Percentiles rank a stretch among this genome's conserved stretches.
phyloP scores from a whole-genome alignment of 2,797 vertebrate species.

The Philypnodon macrostomus region DNA sequence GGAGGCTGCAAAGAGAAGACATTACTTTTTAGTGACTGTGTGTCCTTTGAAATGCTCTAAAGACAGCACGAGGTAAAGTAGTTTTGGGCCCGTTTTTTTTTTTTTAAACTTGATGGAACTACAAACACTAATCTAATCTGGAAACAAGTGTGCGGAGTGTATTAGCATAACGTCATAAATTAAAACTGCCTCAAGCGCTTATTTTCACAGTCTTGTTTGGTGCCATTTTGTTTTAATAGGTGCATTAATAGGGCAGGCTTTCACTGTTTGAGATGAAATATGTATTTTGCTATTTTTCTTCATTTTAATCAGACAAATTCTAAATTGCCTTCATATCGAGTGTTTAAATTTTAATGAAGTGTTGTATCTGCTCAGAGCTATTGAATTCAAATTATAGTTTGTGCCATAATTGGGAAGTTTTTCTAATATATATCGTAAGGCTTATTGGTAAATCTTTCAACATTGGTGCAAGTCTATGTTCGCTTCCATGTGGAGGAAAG shows the following conservation, averaged over 20 bases:
- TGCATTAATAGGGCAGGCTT: conserved; percentile 43
- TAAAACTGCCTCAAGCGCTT: conserved; percentile 26
- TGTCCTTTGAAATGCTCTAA: conserved; percentile 15
- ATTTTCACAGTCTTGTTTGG: conserved; percentile 10
- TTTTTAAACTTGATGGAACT: conserved; percentile 17
- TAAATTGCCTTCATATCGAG: conserved; percentile 56
- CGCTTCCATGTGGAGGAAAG: conserved; percentile 14
- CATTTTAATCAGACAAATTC: conserved; percentile 58
- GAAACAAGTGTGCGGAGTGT: conserved; percentile 17
- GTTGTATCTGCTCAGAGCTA: conserved; percentile 55
- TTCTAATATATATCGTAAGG: conserved; percentile 53
- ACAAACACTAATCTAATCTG: conserved; percentile 10
- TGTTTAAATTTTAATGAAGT: conserved; percentile 71
- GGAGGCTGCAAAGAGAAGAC: conserved; percentile 33
- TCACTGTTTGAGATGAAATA: conserved; percentile 53
- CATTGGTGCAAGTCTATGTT: conserved; percentile 32
- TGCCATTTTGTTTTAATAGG: conserved; percentile 30
- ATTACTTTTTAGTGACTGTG: conserved; percentile 21
- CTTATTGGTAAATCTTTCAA: no score
- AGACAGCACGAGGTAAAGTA: conserved; percentile 15
- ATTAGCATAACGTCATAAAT: conserved; percentile 15
- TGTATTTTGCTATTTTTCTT: conserved; percentile 50
- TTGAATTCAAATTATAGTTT: conserved; percentile 68
- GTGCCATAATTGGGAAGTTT: conserved; percentile 64
- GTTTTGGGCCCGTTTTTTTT: conserved; percentile 7